A percentile compares a stretch with the other conserved stretches of the same genome.
Conservation (phyloP, 1,140 invertebrate species). For the Hyposmocoma kahamanoa region DNA sequence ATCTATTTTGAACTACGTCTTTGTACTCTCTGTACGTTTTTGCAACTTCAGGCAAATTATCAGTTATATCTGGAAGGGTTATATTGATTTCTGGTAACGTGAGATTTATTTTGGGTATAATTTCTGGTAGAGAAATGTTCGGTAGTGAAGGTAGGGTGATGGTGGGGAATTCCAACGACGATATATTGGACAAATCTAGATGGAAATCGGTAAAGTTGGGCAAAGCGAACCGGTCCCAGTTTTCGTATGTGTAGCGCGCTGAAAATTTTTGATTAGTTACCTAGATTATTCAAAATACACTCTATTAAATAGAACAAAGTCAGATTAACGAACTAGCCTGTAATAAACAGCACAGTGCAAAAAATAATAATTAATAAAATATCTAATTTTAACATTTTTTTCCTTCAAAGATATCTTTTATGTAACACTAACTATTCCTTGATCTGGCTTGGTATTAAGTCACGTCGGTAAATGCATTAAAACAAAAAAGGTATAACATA, state of each 20-base stretch:
- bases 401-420: too few species aligned
- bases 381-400: too few species aligned
- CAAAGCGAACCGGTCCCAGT: slow-evolving; percentile 54
- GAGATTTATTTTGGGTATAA: slow-evolving; percentile 28
- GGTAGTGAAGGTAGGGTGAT: slow-evolving; percentile 40
- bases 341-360: too few species aligned
- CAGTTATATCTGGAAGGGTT: slow-evolving; percentile 43
- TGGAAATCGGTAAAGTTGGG: slow-evolving; percentile 61
- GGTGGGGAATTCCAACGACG: slow-evolving; percentile 29
- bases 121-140: slow-evolving; percentile 36
- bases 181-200: slow-evolving; percentile 47
- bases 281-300: too few species aligned
- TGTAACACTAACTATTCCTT: too few species aligned
- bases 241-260: slow-evolving; percentile 68
- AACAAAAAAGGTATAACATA: too few species aligned
- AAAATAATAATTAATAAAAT: too few species aligned
- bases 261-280: slow-evolving; percentile 37
- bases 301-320: too few species aligned
- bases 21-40: slow-evolving; percentile 60
- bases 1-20: slow-evolving; percentile 51
- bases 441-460: too few species aligned
- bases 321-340: too few species aligned
- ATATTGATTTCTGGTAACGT: slow-evolving; percentile 53
- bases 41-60: slow-evolving; percentile 42
- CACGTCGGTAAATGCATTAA: too few species aligned